Percentiles rank a stretch among this genome's conserved stretches.
These are phyloP conservation scores for Psittacula echo DNA, from an alignment of 2,797 vertebrate species.

Conservation along the genomic window DNA sequence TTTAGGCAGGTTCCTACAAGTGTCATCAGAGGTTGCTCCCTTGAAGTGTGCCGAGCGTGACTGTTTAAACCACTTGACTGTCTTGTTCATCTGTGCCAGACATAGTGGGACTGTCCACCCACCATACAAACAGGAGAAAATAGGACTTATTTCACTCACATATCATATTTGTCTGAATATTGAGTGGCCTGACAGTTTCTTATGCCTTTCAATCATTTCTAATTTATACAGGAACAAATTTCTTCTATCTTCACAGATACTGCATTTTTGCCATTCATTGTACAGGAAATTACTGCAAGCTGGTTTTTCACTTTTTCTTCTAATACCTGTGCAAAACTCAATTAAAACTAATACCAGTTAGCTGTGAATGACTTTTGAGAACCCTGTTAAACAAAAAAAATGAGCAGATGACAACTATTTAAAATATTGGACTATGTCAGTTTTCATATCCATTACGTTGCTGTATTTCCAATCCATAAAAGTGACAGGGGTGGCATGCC, in stretches of 20 bases:
- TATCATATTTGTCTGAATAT: neutral
- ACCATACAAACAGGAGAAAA: neutral
- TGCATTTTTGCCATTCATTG: neutral
- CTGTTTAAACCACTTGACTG: neutral
- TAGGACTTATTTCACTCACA: neutral
- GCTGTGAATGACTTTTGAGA: constrained; percentile 15
- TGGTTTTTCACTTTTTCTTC: neutral
- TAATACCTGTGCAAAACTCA: neutral
- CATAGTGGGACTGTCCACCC: neutral
- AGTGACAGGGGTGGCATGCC: neutral
- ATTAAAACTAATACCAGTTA: constrained; percentile 34
- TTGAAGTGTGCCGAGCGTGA: too few species aligned
- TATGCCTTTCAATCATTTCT: neutral
- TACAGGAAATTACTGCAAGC: neutral
- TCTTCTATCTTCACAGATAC: neutral
- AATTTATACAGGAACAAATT: neutral
- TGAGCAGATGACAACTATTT: neutral
- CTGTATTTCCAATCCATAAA: constrained; percentile 6
- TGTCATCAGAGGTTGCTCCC: neutral
- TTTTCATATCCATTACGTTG: constrained; percentile 4
- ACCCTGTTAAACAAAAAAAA: constrained; percentile 24
- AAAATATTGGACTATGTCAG: neutral
- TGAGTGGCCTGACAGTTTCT: neutral
- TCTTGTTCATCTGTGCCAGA: neutral
- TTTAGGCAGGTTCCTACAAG: neutral